These are phyloP conservation scores for Manis javanica DNA, from an alignment of 2,797 vertebrate genomes.

Conservation along the genomic window DNA sequence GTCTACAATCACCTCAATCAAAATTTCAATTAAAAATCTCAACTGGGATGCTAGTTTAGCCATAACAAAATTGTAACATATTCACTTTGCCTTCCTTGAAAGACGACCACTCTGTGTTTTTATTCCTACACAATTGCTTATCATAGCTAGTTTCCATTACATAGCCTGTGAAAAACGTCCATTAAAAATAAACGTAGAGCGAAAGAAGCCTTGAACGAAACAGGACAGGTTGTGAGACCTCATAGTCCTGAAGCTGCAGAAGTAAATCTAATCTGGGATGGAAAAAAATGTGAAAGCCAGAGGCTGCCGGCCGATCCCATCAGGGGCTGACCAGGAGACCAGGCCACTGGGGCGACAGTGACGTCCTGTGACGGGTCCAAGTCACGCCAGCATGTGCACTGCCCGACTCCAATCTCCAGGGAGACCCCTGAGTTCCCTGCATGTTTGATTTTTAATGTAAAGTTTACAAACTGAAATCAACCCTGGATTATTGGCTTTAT, in stretches of 20 bases:
- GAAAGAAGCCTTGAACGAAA: conserved; percentile 33
- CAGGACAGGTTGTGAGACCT: background rate
- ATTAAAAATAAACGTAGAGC: background rate
- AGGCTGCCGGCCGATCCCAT: background rate
- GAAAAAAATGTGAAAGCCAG: background rate
- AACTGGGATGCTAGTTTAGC: background rate
- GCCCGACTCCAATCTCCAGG: background rate
- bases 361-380: background rate
- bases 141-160: background rate
- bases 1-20: background rate
- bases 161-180: background rate
- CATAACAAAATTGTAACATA: background rate
- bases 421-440: background rate
- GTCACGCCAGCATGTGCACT: background rate
- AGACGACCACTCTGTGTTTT: background rate
- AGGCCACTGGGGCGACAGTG: background rate
- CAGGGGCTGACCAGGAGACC: background rate
- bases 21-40: background rate
- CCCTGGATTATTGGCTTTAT: conserved; percentile 25
- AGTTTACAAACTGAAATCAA: background rate
- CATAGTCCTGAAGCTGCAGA: background rate
- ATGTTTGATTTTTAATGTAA: background rate
- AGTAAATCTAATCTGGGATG: background rate
- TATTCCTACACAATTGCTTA: background rate
- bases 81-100: background rate